Base-by-base conservation (phyloP, 2,888 invertebrate species). In the Acanthacorydalis orientalis region DNA sequence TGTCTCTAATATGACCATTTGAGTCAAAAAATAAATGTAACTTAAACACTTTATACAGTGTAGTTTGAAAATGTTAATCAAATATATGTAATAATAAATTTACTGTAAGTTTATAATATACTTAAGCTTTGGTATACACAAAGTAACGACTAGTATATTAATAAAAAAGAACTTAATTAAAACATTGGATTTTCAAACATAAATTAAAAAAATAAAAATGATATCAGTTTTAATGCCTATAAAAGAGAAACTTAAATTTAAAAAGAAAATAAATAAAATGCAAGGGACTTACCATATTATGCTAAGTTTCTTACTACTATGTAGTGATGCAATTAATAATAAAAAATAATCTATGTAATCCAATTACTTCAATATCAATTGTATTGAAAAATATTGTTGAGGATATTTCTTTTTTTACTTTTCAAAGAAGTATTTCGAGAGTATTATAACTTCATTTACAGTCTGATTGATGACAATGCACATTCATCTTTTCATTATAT, bases 111-210 rank as follows among this genome's bases (percentile, higher is more conserved):
- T 7, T 12, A 37, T 9, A 37, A 37, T 37, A 37, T 45, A 45
- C 45, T 15, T 35, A 47, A 42, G 43, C 47, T 47, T 47, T 47
- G 47, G 47, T 47, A 47, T 47, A 47, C 38, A 47, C 16, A 39
- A 23, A 43, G 34, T 43, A 47, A 34, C 42, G 47, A 47, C 47
- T 47, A 47, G 47, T 31, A 34, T 43, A 31, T 47, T 40, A 40
- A 47, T 31, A 31, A 33, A 46, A 46, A 40, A 32, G 16, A 31
- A 46, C 8, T 15, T 38, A 38, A 38, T 38, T 38, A 15, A 38
- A 38, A 38, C 39, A 8, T 8, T 38, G 15, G 11, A 38, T 23
- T 23, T 23, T 23, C 2, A 23, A 6, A 6, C 23, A 23, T 23
- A 23, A 23, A 23, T 23, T 23, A 23, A 6, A 6, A 23, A 23